Evolutionary conservation across 2,113 vertebrate species (phyloP).

Genomic region (Solea solea): DNA sequence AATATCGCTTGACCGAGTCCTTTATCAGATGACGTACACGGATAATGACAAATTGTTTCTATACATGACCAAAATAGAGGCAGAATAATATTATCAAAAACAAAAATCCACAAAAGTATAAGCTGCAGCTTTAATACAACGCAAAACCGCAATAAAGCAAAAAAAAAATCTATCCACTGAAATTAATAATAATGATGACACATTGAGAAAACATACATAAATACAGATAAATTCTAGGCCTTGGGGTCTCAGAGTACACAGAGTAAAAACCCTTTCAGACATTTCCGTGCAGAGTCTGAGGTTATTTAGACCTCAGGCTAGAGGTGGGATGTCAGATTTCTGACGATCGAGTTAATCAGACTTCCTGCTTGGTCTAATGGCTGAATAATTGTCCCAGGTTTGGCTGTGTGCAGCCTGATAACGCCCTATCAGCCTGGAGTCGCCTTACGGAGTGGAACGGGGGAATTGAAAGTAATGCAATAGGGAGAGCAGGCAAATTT

Average conservation of each 20-base stretch:
- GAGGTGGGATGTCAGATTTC: slow-evolving; percentile 65
- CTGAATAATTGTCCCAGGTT: slow-evolving; percentile 64
- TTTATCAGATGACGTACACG: too few relatives aligned
- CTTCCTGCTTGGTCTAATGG: slow-evolving; percentile 63
- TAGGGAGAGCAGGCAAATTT: slow-evolving; percentile 61
- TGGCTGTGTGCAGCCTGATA: slow-evolving; percentile 52
- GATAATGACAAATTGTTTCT: too few relatives aligned
- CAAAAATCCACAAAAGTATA: too few relatives aligned
- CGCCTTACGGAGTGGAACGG: slow-evolving; percentile 48
- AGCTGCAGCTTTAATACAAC: too few relatives aligned
- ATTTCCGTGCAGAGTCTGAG: slow-evolving; percentile 6
- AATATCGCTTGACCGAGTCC: too few relatives aligned
- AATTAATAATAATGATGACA: background rate
- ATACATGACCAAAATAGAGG: too few relatives aligned
- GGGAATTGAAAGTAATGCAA: slow-evolving; percentile 66
- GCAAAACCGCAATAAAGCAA: background rate
- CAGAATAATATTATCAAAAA: too few relatives aligned
- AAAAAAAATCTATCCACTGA: background rate
- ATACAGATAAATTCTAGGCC: background rate
- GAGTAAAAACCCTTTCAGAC: background rate
- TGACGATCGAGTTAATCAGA: slow-evolving; percentile 61
- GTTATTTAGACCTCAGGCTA: slow-evolving; percentile 43
- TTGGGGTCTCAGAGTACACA: background rate
- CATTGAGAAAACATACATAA: background rate
- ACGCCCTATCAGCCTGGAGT: slow-evolving; percentile 50